Evolutionary conservation across 2,113 vertebrate genomes (phyloP), one percentile per base, ranked within the genome.

Genomic region (Pachyramphus minor): DNA sequence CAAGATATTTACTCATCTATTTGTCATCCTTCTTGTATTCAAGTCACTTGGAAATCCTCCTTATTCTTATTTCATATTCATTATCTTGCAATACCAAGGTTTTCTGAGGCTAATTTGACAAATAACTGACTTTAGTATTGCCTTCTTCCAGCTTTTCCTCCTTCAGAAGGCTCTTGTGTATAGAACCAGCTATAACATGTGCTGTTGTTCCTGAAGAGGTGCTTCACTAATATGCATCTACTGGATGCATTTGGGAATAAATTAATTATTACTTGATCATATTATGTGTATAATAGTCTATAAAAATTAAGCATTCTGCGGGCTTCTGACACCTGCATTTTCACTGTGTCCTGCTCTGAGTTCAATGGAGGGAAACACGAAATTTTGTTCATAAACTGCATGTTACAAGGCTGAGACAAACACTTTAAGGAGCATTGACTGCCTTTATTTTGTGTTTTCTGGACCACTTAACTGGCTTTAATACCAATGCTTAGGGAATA

Each of bases 391-490:
- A 85, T 23, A 42, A 53, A 33, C 56, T 85, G 25, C 28, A 9
- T 17, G 47, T 56, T 84, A 44, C 20, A 60, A 49, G 53, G 21
- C 58, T 42, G 62, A 91, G 62, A 73, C 58, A 96, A 75, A 35
- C 58, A 79, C 59, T 87, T 91, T 62, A 69, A 91, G 56, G 45
- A 94, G 25, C 89, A 87, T 3, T 45, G 84, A 73, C 60, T 74
- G 53, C 33, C 79, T 86, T 88, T 37, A 86, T 68, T 93, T 84
- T 93, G 55, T 89, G 50, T 89, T 86, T 92, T 90, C 67, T 89
- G 45, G 41, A 69, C 24, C 49, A 91, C 53, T 82, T 60, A 89
- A 45, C 53, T 64, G 69, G 11, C 35, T 84, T 84, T 71, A 86
- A 52, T 77, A 63, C 27, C 30, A 53, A 1, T 30, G 72, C 33